Conservation (phyloP, 2,888 invertebrate genomes). For the Listrodromus nycthemerus region DNA sequence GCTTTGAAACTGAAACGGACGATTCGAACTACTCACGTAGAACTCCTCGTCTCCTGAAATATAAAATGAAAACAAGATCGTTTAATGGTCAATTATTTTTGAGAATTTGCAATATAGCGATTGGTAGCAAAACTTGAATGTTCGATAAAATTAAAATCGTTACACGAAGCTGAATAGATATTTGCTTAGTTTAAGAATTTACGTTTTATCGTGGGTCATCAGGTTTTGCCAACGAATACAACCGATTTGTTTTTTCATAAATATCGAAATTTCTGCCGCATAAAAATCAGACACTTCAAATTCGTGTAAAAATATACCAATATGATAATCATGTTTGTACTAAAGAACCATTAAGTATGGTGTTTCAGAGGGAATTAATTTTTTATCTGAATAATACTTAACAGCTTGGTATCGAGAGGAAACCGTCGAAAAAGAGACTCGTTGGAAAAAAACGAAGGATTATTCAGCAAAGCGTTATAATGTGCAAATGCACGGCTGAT, state of each 20-base stretch:
- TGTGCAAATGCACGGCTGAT: not conserved
- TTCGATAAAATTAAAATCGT: constrained; percentile 20
- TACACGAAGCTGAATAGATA: not conserved
- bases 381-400: not conserved
- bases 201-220: not conserved
- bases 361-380: not conserved
- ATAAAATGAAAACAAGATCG: constrained; percentile 25
- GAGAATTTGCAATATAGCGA: not conserved
- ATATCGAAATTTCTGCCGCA: not conserved
- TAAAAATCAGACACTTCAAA: not conserved
- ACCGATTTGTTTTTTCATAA: not conserved
- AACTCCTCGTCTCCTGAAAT: constrained; percentile 87
- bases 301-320: not conserved
- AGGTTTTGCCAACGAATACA: not conserved
- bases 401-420: no score
- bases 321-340: not conserved
- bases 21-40: constrained; percentile 90
- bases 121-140: not conserved
- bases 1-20: constrained; percentile 88
- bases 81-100: not conserved
- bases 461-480: not conserved
- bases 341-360: not conserved
- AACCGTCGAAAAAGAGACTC: no score
- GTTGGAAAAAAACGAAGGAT: not conserved
- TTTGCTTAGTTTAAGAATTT: not conserved